Conservation (phyloP, 2,797 vertebrate species). For the Gadopsis marmoratus region DNA sequence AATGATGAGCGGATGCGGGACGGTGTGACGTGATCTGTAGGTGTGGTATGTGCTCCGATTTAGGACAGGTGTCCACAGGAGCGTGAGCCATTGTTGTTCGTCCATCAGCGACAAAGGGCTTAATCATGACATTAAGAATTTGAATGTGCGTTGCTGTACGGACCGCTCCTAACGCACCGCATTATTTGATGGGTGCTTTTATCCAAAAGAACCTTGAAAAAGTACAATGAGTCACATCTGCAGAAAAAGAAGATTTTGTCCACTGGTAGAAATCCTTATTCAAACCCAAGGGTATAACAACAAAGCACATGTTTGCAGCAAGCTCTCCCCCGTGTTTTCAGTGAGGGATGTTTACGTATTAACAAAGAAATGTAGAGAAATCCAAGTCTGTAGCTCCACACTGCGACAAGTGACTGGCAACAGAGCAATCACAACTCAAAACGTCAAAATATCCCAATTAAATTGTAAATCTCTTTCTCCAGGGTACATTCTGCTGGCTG, state of each 20-base stretch:
- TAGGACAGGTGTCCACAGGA: too few species aligned
- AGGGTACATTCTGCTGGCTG: not conserved
- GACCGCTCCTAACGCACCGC: not conserved
- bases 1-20: too few species aligned
- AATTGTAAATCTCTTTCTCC: not conserved
- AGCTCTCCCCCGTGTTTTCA: not conserved
- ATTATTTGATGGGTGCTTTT: conserved; percentile 47
- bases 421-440: conserved; percentile 7
- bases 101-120: too few species aligned
- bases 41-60: too few species aligned
- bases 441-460: conserved; percentile 31
- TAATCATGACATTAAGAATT: too few species aligned
- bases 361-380: conserved; percentile 6
- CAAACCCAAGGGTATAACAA: conserved; percentile 42
- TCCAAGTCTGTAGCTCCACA: not conserved
- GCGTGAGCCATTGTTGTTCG: too few species aligned
- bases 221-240: conserved; percentile 47
- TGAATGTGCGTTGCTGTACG: too few species aligned
- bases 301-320: conserved; percentile 27
- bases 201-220: conserved; percentile 47
- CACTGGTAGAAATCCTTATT: conserved; percentile 29
- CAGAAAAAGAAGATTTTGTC: conserved; percentile 25
- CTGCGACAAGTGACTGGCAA: conserved; percentile 5
- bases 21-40: too few species aligned
- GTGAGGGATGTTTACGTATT: conserved; percentile 4